These are phyloP conservation scores for Orthosia incerta DNA, from an alignment of 2,888 invertebrate genomes.

Conservation along the genomic window DNA sequence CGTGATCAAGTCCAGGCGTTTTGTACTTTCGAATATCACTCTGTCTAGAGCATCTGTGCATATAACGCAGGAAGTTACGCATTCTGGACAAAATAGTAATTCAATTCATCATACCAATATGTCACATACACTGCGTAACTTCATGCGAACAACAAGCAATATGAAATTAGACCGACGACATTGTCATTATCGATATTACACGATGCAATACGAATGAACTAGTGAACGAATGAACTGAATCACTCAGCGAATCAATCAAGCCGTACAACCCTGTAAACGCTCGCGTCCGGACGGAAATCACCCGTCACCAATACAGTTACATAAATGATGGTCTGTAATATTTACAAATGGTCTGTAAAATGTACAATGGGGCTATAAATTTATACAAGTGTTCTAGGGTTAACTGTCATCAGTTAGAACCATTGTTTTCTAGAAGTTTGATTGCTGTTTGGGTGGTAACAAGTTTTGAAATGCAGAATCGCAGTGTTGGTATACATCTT, in stretches of 20 bases:
- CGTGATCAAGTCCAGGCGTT: no score
- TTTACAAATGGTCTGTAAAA: conserved; percentile 32
- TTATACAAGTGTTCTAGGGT: neutral
- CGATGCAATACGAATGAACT: conserved; percentile 40
- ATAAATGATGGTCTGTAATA: conserved; percentile 38
- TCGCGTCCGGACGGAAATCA: conserved; percentile 69
- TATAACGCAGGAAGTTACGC: neutral
- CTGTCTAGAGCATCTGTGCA: no score
- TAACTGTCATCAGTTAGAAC: neutral
- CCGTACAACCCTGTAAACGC: conserved; percentile 47
- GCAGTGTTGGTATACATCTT: neutral
- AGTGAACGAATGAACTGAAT: conserved; percentile 47
- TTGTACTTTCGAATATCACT: neutral
- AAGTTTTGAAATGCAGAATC: neutral
- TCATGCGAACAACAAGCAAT: conserved; percentile 42
- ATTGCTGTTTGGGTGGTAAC: neutral
- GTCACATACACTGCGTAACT: conserved; percentile 18
- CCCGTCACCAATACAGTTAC: conserved; percentile 55
- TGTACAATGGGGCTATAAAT: conserved; percentile 21
- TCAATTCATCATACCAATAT: conserved; percentile 12
- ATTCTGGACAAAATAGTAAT: neutral
- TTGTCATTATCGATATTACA: conserved; percentile 26
- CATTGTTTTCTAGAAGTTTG: neutral
- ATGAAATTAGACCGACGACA: conserved; percentile 22
- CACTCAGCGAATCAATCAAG: conserved; percentile 53